Base-by-base conservation (phyloP, 1,140 invertebrate genomes). In the Tetramorium parvispinum region DNA sequence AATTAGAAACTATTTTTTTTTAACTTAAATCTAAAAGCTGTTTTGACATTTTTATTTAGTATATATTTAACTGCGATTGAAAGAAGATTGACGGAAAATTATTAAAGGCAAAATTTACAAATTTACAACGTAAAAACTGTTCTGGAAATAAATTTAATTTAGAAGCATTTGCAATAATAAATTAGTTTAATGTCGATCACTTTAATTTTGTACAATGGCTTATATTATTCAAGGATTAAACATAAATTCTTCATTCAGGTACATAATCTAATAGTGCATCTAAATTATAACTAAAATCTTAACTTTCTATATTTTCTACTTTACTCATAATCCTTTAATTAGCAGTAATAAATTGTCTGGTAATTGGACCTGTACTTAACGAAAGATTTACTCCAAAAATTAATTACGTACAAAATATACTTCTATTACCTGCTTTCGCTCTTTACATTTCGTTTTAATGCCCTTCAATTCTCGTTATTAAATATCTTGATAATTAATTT, bases 401-500 rank as follows among this genome's bases (percentile, higher is more conserved):
- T 65, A 65, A 65, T 79, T 76, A 76, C n/a, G 1, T 55, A 18
- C 24, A 66, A 21, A 78, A 49, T 51, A 51, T 8, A n/a, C 13
- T 53, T 81, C 10, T 37, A 7, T 53, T 70, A 32, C 7, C 16
- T 40, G 2, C 16, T 27, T 2, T 5, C 7, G 27, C 16, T 53
- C 13, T 24, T 53, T 24, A 81, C 13, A 81, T 37, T 55, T 13
- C 10, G 55, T 43, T 71, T 57, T 21, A 81, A 81, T 1, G 7
- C 21, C 1, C 7, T 81, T 70, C 11, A 27, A 66, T 24, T 65
- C 43, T 32, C 40, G n/a, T 55, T 57, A 7, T 81, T 70, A 51
- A 51, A 51, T 79, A 81, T 16, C 37, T 27, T n/a, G 11, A 6
- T 57, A 81, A 81, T 81, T 81, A 81, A 81, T 81, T 81, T 13